Evolutionary conservation across 92 coral and sea anemone genomes (phyloP), one percentile per base, ranked within the genome.

Genomic region (Nematostella vectensis): DNA sequence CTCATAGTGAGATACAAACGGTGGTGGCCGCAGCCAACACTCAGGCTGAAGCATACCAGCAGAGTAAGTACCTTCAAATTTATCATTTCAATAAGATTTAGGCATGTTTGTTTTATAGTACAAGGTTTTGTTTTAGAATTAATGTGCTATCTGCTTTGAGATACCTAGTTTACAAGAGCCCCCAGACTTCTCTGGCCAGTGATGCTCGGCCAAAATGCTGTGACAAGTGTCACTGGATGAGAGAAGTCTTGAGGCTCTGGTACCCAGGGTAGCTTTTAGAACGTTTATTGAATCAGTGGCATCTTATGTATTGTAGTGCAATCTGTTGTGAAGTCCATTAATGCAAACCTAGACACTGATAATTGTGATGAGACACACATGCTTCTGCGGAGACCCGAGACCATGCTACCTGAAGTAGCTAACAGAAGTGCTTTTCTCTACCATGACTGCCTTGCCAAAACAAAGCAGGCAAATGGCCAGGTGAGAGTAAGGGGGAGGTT

Each of bases 341-440:
- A 93, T 87, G 77, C 68, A 53, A 76, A 93, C 11, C 69, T 93
- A 50, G 83, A 86, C 36, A 76, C 47, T 15, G 99, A 80, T 25
- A 64, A 83, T 16, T 77, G 80, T 0, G 83, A 75, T 9, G 93
- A 82, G 33, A 81, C 96, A 2, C 99, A 78, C 6, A 47, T 50
- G 16, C 43, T 93, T 72, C 47, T 93, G 58, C 82, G 56, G 57
- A 82, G 75, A 45, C 83, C 73, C 27, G 99, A 93, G 40, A 95
- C 96, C 11, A 63, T 78, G 85, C 50, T 93, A 25, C 96, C 99
- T 17, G 72, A 21, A 23, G 99, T 93, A 1, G 59, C 75, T 22
- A 65, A 77, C 38, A 80, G 99, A 49, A 93, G 99, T 82, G 88
- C 96, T 3, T 86, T 50, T 52, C 79, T 93, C 10, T 93, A 93